Evolutionary conservation across 2,113 vertebrate genomes (phyloP).

Genomic region (Aviceda subcristata): DNA sequence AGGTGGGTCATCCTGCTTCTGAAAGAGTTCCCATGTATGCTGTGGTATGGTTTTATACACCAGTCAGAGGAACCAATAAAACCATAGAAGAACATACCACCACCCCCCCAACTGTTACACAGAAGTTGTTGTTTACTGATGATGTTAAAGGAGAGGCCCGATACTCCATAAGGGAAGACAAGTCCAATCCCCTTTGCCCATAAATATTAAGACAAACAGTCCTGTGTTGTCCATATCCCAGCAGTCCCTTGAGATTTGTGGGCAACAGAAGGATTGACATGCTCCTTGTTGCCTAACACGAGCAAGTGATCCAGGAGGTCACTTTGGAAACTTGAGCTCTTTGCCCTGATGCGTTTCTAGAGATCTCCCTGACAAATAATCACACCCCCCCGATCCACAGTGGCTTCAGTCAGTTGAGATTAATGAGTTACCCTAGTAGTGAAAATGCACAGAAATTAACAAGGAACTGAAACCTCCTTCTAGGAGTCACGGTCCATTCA

Average conservation of each 20-base stretch:
- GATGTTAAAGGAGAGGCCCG: not conserved
- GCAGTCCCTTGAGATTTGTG: not conserved
- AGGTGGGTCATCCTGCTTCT: not conserved
- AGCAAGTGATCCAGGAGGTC: not conserved
- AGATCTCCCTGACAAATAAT: not conserved
- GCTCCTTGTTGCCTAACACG: not conserved
- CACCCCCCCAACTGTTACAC: rapidly evolving
- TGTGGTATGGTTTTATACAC: not conserved
- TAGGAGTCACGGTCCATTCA: rapidly evolving
- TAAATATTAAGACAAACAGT: not conserved
- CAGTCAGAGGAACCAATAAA: not conserved
- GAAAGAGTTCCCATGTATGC: not conserved
- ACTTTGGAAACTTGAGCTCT: not conserved
- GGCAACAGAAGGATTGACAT: not conserved
- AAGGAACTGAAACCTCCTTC: not conserved
- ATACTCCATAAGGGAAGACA: not conserved
- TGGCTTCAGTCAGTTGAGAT: not conserved
- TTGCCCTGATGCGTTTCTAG: not conserved
- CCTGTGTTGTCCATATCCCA: not conserved
- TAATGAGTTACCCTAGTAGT: not conserved
- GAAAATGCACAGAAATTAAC: not conserved
- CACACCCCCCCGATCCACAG: not conserved
- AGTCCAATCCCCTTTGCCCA: not conserved
- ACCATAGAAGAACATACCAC: not conserved
- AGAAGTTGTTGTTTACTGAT: not conserved